These are phyloP conservation scores for Pogonophryne albipinna DNA, from an alignment of 2,797 vertebrate genomes.

Conservation along the genomic window DNA sequence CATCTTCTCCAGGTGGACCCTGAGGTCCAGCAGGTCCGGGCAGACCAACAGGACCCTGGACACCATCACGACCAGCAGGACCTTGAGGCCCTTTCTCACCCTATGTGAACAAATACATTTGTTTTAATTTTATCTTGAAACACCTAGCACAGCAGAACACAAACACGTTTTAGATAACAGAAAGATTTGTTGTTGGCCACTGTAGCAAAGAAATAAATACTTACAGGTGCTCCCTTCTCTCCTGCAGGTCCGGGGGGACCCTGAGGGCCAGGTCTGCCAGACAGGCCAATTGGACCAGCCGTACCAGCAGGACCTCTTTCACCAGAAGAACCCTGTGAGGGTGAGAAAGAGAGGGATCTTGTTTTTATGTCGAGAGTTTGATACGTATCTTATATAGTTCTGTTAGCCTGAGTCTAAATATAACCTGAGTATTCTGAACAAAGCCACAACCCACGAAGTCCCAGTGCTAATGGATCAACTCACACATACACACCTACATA, in stretches of 20 bases:
- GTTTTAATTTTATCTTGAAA: constrained; percentile 23
- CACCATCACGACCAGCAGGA: constrained; percentile 95
- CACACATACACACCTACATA: constrained; percentile 1
- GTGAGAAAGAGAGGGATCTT: background rate
- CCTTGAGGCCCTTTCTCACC: constrained; percentile 98
- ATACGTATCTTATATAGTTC: background rate
- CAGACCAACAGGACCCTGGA: constrained; percentile 97
- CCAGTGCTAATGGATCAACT: constrained; percentile 55
- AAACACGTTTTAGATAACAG: background rate
- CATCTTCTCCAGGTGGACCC: constrained; percentile 97
- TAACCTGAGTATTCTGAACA: constrained; percentile 11
- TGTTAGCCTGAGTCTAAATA: constrained; percentile 11
- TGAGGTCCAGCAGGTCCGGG: constrained; percentile 96
- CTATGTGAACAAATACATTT: constrained; percentile 73
- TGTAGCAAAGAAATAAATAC: constrained; percentile 58
- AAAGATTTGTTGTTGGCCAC: background rate
- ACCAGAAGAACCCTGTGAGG: constrained; percentile 92
- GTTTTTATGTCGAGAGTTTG: background rate
- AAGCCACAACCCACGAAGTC: constrained; percentile 21
- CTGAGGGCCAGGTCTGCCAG: constrained; percentile 95
- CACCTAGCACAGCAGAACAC: background rate
- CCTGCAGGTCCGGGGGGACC: constrained; percentile 96
- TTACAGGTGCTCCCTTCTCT: constrained; percentile 97
- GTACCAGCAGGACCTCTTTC: constrained; percentile 94
- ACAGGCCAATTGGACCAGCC: constrained; percentile 94